These are phyloP conservation scores for Hephaestus fuliginosus DNA, from an alignment of 2,797 vertebrate species.

Conservation along the genomic window DNA sequence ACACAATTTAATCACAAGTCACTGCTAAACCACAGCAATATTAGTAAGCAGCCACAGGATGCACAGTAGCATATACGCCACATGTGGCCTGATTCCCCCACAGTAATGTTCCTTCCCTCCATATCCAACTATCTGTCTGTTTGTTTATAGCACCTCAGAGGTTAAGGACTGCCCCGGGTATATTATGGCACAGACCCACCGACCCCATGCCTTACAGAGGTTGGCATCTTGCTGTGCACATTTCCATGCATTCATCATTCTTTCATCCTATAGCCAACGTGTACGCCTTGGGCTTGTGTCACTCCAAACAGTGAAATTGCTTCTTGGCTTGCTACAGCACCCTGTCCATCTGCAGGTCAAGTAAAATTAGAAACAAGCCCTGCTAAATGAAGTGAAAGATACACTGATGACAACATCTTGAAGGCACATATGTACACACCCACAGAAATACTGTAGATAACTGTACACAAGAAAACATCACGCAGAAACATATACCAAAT, in stretches of 20 bases:
- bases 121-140: constrained; percentile 63
- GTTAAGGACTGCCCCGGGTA: constrained; percentile 75
- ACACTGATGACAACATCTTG: constrained; percentile 14
- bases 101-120: constrained; percentile 52
- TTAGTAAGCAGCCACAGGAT: constrained; percentile 24
- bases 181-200: constrained; percentile 50
- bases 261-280: constrained; percentile 61
- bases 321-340: constrained; percentile 51
- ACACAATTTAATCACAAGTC: constrained; percentile 51
- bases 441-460: neutral
- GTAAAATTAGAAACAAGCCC: constrained; percentile 46
- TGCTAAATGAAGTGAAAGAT: constrained; percentile 4
- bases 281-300: constrained; percentile 73
- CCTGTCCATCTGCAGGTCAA: constrained; percentile 36
- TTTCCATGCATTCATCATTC: constrained; percentile 60
- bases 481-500: neutral
- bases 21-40: constrained; percentile 27
- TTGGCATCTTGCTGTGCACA: constrained; percentile 63
- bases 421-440: neutral
- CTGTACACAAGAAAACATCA: neutral
- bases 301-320: constrained; percentile 69
- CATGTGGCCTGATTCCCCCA: constrained; percentile 63
- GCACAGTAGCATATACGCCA: constrained; percentile 59
- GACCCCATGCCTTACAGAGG: constrained; percentile 56
- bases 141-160: constrained; percentile 74